Evolutionary conservation across 2,113 vertebrate genomes (phyloP).

Genomic region (Heloderma charlesbogerti): DNA sequence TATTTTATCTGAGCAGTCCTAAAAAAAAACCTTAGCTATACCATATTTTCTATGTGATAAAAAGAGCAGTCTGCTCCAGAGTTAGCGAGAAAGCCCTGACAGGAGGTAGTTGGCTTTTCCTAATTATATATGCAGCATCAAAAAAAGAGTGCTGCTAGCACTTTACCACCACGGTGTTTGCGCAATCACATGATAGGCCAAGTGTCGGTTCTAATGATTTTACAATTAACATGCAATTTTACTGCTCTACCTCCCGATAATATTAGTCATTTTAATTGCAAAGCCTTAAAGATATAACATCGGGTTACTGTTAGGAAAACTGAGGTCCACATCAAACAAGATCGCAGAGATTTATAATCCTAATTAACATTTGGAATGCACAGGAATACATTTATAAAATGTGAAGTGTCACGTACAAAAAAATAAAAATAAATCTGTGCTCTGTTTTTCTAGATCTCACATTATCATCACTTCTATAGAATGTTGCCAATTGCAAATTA

Average conservation of each 20-base stretch:
- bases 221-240: conserved; percentile 74
- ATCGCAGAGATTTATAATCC: conserved; percentile 63
- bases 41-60: conserved; percentile 55
- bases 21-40: conserved; percentile 50
- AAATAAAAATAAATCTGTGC: conserved; percentile 49
- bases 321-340: conserved; percentile 39
- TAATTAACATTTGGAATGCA: conserved; percentile 74
- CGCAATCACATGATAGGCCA: conserved; percentile 69
- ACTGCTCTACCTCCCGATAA: conserved; percentile 53
- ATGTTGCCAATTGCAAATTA: conserved; percentile 70
- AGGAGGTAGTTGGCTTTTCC: conserved; percentile 64
- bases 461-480: conserved; percentile 63
- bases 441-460: conserved; percentile 60
- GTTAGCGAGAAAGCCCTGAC: conserved; percentile 62
- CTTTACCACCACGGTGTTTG: conserved; percentile 64
- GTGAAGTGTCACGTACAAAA: conserved; percentile 64
- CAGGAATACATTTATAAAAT: conserved; percentile 66
- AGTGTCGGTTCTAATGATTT: conserved; percentile 71
- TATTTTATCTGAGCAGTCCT: conserved; percentile 34
- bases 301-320: conserved; percentile 57
- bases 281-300: conserved; percentile 52
- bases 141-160: conserved; percentile 63
- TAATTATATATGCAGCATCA: conserved; percentile 72
- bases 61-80: conserved; percentile 44
- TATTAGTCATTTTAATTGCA: conserved; percentile 64